These are phyloP conservation scores for Diadumene lineata DNA, from an alignment of 92 coral and sea anemone species.

Conservation along the genomic window DNA sequence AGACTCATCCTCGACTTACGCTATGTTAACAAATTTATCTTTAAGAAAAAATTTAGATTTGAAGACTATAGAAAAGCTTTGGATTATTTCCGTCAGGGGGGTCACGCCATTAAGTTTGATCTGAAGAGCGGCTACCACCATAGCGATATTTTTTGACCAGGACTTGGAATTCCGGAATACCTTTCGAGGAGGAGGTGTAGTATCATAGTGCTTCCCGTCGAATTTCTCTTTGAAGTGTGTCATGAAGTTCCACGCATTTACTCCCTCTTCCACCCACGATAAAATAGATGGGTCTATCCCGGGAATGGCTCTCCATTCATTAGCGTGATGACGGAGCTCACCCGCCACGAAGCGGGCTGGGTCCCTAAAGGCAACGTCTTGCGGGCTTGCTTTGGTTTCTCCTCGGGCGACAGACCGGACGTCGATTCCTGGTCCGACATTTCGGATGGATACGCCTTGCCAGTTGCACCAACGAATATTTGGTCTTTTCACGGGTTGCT, in stretches of 20 bases:
- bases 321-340: slow-evolving; percentile 33
- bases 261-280: slow-evolving; percentile 31
- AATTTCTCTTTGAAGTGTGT: slow-evolving; percentile 54
- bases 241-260: slow-evolving; percentile 38
- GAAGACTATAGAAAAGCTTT: too few species aligned
- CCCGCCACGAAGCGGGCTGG: slow-evolving; percentile 40
- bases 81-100: too few species aligned
- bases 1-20: too few species aligned
- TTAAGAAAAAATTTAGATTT: too few species aligned
- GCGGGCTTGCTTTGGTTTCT: slow-evolving; percentile 37
- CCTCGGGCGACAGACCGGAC: slow-evolving; percentile 19
- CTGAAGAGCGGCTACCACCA: too few species aligned
- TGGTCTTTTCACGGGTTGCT: slow-evolving; percentile 2
- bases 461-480: slow-evolving; percentile 49
- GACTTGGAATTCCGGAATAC: slow-evolving; percentile 47
- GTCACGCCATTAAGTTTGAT: too few species aligned
- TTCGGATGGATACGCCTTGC: slow-evolving; percentile 42
- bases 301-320: slow-evolving; percentile 41
- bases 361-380: slow-evolving; percentile 34
- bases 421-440: slow-evolving; percentile 49
- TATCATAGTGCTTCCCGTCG: slow-evolving; percentile 38
- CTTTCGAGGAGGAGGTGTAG: slow-evolving; percentile 41
- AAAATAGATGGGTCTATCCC: slow-evolving; percentile 29
- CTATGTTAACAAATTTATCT: too few species aligned
- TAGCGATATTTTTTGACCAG: too few species aligned